A percentile compares a stretch with the other conserved stretches of the same genome.
These are phyloP conservation scores for Neoarius graeffei DNA, from an alignment of 2,113 vertebrate species.

Conservation along the genomic window DNA sequence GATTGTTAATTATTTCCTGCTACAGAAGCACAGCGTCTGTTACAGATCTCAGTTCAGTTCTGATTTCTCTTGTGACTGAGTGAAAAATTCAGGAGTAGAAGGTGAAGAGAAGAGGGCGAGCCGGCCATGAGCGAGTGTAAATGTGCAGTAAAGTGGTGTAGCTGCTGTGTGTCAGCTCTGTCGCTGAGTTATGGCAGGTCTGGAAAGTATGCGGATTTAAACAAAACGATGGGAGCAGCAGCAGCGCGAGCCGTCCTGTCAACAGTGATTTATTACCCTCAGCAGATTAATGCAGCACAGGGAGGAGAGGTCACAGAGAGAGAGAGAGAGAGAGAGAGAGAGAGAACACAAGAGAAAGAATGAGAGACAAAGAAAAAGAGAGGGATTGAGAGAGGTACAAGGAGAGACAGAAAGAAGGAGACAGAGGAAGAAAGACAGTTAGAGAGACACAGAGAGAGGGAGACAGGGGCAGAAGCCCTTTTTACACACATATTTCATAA, in stretches of 20 bases:
- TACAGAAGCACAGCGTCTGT: background rate
- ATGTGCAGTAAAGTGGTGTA: slow-evolving; percentile 29
- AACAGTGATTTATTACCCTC: slow-evolving; percentile 75
- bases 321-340: background rate
- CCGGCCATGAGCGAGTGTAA: background rate
- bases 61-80: background rate
- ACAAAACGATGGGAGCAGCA: slow-evolving; percentile 80
- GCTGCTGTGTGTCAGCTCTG: slow-evolving; percentile 62
- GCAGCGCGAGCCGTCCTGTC: slow-evolving; percentile 68
- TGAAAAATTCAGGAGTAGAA: background rate
- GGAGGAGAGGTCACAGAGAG: slow-evolving; percentile 51
- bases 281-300: slow-evolving; percentile 63
- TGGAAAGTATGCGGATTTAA: slow-evolving; percentile 73
- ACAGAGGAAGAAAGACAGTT: background rate
- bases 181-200: slow-evolving; percentile 62
- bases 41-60: background rate
- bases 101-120: background rate
- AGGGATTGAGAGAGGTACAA: background rate
- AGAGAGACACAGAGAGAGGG: background rate
- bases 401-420: slow-evolving; percentile 23
- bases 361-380: background rate
- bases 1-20: background rate
- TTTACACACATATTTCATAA: too few relatives aligned
- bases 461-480: too few relatives aligned
- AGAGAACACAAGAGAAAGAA: background rate